phyloP scores from a whole-genome alignment of 2,888 invertebrate species.

The Drosophila recens region DNA sequence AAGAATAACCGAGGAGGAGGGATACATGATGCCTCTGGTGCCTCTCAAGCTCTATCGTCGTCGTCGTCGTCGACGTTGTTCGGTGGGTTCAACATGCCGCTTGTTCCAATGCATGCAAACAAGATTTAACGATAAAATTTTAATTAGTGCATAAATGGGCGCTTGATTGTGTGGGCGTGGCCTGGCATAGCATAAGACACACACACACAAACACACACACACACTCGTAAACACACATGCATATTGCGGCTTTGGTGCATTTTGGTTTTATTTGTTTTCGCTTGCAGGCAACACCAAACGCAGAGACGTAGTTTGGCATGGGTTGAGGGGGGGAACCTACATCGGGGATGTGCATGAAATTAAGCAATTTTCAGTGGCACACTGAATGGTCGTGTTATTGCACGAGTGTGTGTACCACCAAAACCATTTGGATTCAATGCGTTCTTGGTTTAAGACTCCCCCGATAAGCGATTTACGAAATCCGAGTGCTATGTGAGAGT shows the following conservation, averaged over 20 bases:
- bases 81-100: slow-evolving; percentile 53
- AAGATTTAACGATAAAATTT: slow-evolving; percentile 82
- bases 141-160: slow-evolving; percentile 81
- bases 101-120: slow-evolving; percentile 79
- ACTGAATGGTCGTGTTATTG: slow-evolving; percentile 11
- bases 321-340: not conserved
- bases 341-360: slow-evolving; percentile 59
- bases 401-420: slow-evolving; percentile 27
- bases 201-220: slow-evolving; percentile 42
- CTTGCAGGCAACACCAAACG: slow-evolving; percentile 46
- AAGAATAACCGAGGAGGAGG: not conserved
- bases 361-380: slow-evolving; percentile 72
- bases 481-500: slow-evolving; percentile 15
- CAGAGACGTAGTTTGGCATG: slow-evolving; percentile 7
- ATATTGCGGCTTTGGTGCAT: slow-evolving; percentile 72
- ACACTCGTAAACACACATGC: slow-evolving; percentile 32
- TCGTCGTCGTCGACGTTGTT: slow-evolving; percentile 14
- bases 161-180: slow-evolving; percentile 80
- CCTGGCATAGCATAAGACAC: slow-evolving; percentile 51
- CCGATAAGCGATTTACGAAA: slow-evolving; percentile 24
- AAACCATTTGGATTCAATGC: slow-evolving; percentile 37
- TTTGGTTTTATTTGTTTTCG: slow-evolving; percentile 72
- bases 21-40: slow-evolving; percentile 1
- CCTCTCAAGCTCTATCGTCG: slow-evolving; percentile 20
- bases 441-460: slow-evolving; percentile 35